Evolutionary conservation across 2,113 vertebrate species (phyloP), one percentile per base, ranked within the genome.

Genomic region (Xenopus laevis): DNA sequence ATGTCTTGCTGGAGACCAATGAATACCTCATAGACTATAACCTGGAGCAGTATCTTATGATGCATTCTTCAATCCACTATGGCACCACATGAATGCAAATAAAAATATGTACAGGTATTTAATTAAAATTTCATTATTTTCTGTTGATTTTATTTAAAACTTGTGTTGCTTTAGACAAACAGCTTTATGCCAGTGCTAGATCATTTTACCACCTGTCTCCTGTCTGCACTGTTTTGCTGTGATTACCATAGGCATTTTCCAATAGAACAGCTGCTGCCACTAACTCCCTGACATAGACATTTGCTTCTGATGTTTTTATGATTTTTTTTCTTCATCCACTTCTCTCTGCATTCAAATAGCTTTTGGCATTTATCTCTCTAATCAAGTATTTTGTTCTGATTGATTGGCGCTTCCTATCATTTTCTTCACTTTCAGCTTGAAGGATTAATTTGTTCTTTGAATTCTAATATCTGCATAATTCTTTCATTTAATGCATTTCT

Each of bases 261-360:
- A 68, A 75, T 21, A 61, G 45, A 75, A 68, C 72, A 75, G 11
- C 72, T 75, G 72, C 47, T 68, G 65, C 45, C 58, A 61, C 21
- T 68, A 33, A 18, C 47, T 68, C 47, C 7, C 8, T 52, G 65
- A 68, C 44, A 59, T 65, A 61, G 45, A 68, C 44, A 60, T 68
- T 61, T 75, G 40, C 52, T 4, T 53, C 16, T 13, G 52, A 16
- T 16, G 2, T 53, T 53, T 53, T 53, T 59, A 59, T 59, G 18
- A 20, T 7, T 23, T 21, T 21, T 1, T 59, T 59, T 59, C 20
- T 16, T 47, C 46, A 47, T 47, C 13, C 23, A 10, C 46, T 13
- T 13, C 46, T 27, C 23, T 27, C 23, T 27, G 23, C 23, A 27
- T 27, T 27, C 23, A 27, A 27, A 27, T 27, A 27, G 23, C 46